Conservation (phyloP, 2,797 vertebrate genomes). For the Phoebastria nigripes region DNA sequence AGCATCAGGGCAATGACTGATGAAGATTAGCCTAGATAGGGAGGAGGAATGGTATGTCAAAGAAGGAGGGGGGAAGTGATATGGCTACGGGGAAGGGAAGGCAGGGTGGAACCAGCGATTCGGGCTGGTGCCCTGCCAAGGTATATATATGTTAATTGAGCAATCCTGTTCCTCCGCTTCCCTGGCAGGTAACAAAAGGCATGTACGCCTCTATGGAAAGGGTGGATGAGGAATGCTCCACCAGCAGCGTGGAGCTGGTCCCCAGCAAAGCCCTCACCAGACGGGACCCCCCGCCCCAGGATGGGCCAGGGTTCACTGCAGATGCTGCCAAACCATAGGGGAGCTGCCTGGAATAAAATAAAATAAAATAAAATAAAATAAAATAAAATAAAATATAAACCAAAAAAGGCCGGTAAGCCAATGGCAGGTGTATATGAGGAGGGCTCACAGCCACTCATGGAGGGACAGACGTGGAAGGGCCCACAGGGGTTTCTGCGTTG, state of each 20-base stretch:
- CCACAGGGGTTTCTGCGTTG: background rate
- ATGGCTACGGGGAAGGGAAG: slow-evolving; percentile 47
- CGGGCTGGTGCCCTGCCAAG: slow-evolving; percentile 65
- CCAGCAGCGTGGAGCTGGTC: background rate
- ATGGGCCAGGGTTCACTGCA: background rate
- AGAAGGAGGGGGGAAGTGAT: slow-evolving; percentile 42
- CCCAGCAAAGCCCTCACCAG: background rate
- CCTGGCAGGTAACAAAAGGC: slow-evolving; percentile 51
- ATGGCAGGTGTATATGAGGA: background rate
- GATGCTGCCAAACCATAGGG: background rate
- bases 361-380: background rate
- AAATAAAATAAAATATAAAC: background rate
- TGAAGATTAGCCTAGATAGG: slow-evolving; percentile 67
- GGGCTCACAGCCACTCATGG: background rate
- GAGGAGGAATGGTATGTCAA: slow-evolving; percentile 65
- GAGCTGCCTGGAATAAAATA: background rate
- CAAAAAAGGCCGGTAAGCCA: background rate
- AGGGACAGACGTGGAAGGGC: background rate
- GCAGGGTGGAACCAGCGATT: slow-evolving; percentile 55
- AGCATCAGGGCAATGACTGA: slow-evolving; percentile 62
- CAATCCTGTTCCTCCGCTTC: slow-evolving; percentile 56
- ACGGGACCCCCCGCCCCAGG: background rate
- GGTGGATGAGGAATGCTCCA: background rate
- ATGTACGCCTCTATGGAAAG: background rate
- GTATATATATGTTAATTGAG: slow-evolving; percentile 67